Percentiles rank a stretch among this genome's conserved stretches.
phyloP scores from a whole-genome alignment of 1,140 invertebrate species.

The Penaeus chinensis region DNA sequence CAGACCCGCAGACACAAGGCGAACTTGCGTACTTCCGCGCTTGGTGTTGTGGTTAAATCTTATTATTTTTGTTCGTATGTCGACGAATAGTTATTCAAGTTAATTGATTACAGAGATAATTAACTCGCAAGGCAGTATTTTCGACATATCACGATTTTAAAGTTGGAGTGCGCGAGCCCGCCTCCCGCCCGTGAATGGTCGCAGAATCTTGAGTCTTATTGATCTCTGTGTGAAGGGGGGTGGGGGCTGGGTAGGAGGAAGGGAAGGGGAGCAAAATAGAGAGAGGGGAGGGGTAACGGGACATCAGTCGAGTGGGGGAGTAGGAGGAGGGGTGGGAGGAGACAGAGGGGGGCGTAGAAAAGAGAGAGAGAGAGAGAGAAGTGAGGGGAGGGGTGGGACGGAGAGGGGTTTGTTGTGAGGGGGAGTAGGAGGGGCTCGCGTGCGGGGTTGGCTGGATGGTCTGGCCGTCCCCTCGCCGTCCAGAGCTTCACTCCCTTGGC shows the following conservation, averaged over 20 bases:
- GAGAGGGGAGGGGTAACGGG: background rate
- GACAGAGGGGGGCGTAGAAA: background rate
- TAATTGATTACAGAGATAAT: too few species aligned
- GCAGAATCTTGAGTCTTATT: slow-evolving; percentile 33
- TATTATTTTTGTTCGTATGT: too few species aligned
- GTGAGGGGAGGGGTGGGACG: slow-evolving; percentile 12
- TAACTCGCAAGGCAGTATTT: too few species aligned
- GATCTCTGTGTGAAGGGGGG: slow-evolving; percentile 11
- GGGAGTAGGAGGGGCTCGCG: slow-evolving; percentile 12
- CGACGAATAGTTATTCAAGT: too few species aligned
- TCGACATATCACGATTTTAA: background rate
- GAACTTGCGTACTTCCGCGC: too few species aligned
- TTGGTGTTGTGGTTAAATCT: too few species aligned
- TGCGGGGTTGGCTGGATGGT: slow-evolving; percentile 20
- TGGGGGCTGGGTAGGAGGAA: background rate
- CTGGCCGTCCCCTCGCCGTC: background rate
- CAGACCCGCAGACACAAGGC: too few species aligned
- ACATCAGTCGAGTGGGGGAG: background rate
- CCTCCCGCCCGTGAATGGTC: slow-evolving; percentile 19
- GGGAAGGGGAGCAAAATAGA: background rate
- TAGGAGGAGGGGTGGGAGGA: background rate
- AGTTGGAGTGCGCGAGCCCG: slow-evolving; percentile 8
- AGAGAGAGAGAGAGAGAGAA: slow-evolving; percentile 13
- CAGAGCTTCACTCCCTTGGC: slow-evolving; percentile 5
- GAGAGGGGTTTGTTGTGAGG: background rate